These are phyloP conservation scores for Pelusios castaneus DNA, from an alignment of 2,113 vertebrate species.

Conservation along the genomic window DNA sequence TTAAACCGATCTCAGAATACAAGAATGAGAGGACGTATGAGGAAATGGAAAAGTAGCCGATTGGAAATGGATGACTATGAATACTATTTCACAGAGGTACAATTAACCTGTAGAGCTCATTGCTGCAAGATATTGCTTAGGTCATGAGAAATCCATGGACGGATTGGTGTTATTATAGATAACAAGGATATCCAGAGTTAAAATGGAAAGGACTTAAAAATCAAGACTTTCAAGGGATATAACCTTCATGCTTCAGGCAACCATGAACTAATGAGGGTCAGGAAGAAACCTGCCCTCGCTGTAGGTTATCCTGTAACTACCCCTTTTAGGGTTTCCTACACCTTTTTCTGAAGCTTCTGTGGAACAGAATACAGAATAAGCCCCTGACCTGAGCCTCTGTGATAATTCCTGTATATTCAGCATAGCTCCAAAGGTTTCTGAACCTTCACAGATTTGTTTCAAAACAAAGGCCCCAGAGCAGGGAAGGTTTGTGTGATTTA, in stretches of 20 bases:
- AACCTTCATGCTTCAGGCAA: not conserved
- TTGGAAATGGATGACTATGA: not conserved
- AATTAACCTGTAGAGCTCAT: not conserved
- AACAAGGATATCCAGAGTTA: not conserved
- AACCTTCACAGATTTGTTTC: not conserved
- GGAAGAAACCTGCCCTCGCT: not conserved
- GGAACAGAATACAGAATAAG: not conserved
- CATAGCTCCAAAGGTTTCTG: not conserved
- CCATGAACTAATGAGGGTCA: not conserved
- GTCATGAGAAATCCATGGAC: not conserved
- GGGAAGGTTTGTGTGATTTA: not conserved
- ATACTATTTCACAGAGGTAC: not conserved
- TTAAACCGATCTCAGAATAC: not conserved
- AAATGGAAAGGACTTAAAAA: not conserved
- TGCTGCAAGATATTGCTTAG: not conserved
- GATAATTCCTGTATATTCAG: not conserved
- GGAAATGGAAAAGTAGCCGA: not conserved
- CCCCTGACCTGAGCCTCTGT: not conserved
- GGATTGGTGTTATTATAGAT: not conserved
- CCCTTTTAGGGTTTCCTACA: constrained; percentile 58
- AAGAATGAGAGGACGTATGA: not conserved
- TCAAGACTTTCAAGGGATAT: not conserved
- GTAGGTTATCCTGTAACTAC: constrained; percentile 47
- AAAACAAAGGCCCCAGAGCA: not conserved
- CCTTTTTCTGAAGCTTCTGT: constrained; percentile 9